These are phyloP conservation scores for Hippocampus kuda DNA, from an alignment of 2,797 vertebrate genomes.

Conservation along the genomic window DNA sequence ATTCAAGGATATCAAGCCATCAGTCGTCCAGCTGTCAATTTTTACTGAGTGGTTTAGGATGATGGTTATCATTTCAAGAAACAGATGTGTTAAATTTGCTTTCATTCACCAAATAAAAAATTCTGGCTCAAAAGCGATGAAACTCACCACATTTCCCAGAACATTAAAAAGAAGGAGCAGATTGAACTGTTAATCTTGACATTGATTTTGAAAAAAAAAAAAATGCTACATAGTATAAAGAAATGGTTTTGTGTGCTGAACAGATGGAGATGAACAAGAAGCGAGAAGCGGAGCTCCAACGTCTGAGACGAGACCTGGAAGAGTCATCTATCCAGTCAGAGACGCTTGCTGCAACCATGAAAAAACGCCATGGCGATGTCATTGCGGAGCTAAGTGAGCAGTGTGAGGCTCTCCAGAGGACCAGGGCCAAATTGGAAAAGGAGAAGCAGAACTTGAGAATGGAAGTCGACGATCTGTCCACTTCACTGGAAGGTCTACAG, in stretches of 20 bases:
- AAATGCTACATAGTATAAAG: background rate
- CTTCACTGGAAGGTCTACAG: constrained; percentile 66
- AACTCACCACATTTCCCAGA: background rate
- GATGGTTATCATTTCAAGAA: constrained; percentile 4
- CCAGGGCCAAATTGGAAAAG: constrained; percentile 71
- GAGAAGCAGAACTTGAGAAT: constrained; percentile 72
- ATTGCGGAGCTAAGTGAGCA: constrained; percentile 69
- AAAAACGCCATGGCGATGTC: constrained; percentile 63
- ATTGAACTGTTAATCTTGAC: background rate
- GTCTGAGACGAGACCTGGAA: constrained; percentile 70
- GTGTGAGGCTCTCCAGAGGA: constrained; percentile 68
- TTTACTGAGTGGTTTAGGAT: background rate
- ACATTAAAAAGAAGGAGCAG: background rate
- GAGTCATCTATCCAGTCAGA: constrained; percentile 67
- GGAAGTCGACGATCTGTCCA: constrained; percentile 69
- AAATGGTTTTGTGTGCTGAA: background rate
- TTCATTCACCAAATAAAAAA: background rate
- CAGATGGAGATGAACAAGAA: constrained; percentile 76
- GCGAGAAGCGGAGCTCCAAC: constrained; percentile 69
- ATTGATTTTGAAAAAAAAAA: background rate
- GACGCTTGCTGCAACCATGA: constrained; percentile 50
- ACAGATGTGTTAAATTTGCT: constrained; percentile 3
- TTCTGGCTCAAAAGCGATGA: background rate
- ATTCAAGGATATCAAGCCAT: background rate
- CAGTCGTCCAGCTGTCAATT: background rate